Evolutionary conservation across 1,140 invertebrate genomes (phyloP).

Genomic region (Anastatus disparis): DNA sequence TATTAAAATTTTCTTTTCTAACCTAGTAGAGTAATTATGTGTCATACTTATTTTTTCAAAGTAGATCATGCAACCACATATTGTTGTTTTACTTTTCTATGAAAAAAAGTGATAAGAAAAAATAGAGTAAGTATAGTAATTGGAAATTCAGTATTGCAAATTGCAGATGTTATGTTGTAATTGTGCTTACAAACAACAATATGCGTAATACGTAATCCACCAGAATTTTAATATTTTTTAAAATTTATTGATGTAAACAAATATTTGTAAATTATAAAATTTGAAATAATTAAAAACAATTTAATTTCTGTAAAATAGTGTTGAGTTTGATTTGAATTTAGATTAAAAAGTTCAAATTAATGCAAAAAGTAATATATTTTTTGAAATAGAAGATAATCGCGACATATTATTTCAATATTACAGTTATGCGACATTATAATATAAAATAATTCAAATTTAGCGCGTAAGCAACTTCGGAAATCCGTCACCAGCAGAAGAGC

Average conservation of each 20-base stretch:
- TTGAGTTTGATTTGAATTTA: no score
- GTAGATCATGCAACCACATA: background rate
- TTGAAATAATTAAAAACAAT: no score
- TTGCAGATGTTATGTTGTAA: no score
- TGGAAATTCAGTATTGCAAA: no score
- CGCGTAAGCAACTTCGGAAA: background rate
- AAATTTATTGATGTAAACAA: no score
- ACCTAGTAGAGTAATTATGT: background rate
- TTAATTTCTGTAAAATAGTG: no score
- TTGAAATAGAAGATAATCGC: background rate
- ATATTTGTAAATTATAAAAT: no score
- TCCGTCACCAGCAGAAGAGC: background rate
- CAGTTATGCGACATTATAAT: background rate
- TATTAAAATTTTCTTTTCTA: conserved; percentile 27
- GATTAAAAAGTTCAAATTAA: background rate
- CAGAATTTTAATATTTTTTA: no score
- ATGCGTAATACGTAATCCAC: no score
- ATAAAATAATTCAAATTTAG: background rate
- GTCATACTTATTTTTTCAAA: conserved; percentile 2
- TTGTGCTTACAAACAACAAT: no score
- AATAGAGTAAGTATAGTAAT: no score
- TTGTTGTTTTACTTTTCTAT: background rate
- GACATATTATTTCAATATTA: background rate
- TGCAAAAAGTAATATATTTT: background rate
- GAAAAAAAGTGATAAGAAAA: no score